Base-by-base conservation (phyloP, 1,140 invertebrate species). In the Steinernema khuongi region DNA sequence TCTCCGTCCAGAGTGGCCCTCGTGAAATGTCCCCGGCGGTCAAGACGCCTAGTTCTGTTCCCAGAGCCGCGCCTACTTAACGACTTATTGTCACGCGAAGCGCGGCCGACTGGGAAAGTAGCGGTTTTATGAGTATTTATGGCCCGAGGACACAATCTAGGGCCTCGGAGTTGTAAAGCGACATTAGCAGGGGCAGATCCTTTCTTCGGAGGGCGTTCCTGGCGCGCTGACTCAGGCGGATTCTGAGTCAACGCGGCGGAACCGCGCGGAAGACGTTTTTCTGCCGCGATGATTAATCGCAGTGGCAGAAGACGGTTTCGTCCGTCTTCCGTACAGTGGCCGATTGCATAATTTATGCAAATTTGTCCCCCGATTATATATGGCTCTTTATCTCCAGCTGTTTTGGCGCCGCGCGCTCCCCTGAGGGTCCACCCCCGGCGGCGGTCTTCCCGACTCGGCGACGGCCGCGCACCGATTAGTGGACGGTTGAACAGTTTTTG, bases 261-360 rank as follows among this genome's bases (percentile, higher is more conserved):
- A 22, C 14, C 50, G 50, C 50, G 50, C 50, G 22, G 50, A 60
- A 60, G 50, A 22, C 50, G 50, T 60, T 60, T 60, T 26, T 60
- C 50, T 60, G 4, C 50, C 14, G 26, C 14, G 19, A 60, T 60
- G 50, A 60, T 60, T 60, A 60, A 60, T 60, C 50, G 50, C 36
- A 11, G n/a, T n/a, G 36, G 7, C n/a, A 7, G 36, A n/a, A 41
- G 36, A n/a, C 50, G n/a, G n/a, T 60, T 60, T 60, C 50, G 50
- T n/a, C 50, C 14, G 7, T 60, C 50, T 2, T 22, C 19, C 50
- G 50, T 60, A 60, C 50, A 60, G 50, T 60, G 14, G n/a, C 7
- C 50, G 22, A 60, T 60, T 60, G 50, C 50, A 60, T 60, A 60
- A 60, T 60, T 60, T 60, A 60, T 60, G 50, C 50, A 60, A 60